Percentiles rank a stretch among this genome's conserved stretches.
Conservation (phyloP, 2,113 vertebrate genomes). For the Craseonycteris thonglongyai region DNA sequence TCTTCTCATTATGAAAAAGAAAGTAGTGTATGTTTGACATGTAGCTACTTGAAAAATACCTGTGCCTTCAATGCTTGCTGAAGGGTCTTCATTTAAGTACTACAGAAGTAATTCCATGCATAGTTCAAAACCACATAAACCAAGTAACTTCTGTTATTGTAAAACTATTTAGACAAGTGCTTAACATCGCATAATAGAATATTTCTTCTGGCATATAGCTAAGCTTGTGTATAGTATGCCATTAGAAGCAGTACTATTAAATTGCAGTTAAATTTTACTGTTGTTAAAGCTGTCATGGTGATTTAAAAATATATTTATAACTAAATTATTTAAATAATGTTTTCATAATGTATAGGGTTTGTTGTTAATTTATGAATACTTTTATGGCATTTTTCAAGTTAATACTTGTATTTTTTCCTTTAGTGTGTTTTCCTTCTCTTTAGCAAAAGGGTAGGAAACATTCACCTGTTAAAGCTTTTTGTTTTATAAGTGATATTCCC, state of each 20-base stretch:
- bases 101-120: neutral
- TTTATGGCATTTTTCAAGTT: neutral
- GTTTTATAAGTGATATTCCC: neutral
- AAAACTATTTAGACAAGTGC: neutral
- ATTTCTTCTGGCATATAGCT: neutral
- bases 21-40: neutral
- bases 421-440: neutral
- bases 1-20: neutral
- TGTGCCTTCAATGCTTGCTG: neutral
- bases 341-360: slow-evolving; percentile 20
- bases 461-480: neutral
- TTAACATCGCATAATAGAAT: neutral
- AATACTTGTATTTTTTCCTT: neutral
- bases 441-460: neutral
- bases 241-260: neutral
- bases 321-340: neutral
- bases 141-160: neutral
- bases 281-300: neutral
- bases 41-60: neutral
- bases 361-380: neutral
- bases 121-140: neutral
- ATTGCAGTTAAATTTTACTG: neutral
- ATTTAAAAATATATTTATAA: neutral
- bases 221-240: neutral
- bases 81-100: neutral